Percentiles rank a stretch among this genome's conserved stretches.
Conservation (phyloP, 2,797 vertebrate genomes). For the Sparus aurata region DNA sequence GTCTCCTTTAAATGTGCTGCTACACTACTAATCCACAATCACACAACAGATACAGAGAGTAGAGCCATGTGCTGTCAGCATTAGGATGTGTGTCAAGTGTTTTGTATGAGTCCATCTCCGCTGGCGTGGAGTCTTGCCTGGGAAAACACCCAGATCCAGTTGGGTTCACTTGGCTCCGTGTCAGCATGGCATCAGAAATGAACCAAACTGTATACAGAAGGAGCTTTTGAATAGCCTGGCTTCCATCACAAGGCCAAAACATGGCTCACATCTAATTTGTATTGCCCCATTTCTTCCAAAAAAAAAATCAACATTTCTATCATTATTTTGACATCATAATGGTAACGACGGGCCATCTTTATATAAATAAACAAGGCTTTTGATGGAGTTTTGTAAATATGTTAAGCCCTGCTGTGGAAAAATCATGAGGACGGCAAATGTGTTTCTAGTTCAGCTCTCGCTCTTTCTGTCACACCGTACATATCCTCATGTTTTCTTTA, state of each 20-base stretch:
- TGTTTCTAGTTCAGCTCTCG: conserved; percentile 23
- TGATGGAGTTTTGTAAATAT: conserved; percentile 30
- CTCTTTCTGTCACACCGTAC: conserved; percentile 2
- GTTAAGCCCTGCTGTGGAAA: conserved; percentile 28
- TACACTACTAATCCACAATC: conserved; percentile 1
- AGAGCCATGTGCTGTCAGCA: conserved; percentile 63
- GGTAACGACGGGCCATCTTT: conserved; percentile 33
- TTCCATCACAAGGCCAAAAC: conserved; percentile 45
- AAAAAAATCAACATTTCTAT: conserved; percentile 28
- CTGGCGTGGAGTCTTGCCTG: conserved; percentile 72
- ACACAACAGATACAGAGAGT: conserved; percentile 34
- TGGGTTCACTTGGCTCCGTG: conserved; percentile 77
- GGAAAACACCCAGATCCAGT: conserved; percentile 80
- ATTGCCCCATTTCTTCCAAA: background rate
- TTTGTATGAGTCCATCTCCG: conserved; percentile 58
- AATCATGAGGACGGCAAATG: conserved; percentile 26
- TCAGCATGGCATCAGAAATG: conserved; percentile 75
- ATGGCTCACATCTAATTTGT: conserved; percentile 42
- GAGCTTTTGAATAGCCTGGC: conserved; percentile 47
- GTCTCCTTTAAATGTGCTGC: too few species aligned
- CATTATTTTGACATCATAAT: conserved; percentile 48
- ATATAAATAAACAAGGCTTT: conserved; percentile 42
- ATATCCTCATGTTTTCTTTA: conserved; percentile 43
- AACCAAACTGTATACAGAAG: conserved; percentile 58
- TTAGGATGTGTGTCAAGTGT: conserved; percentile 41